phyloP scores from a whole-genome alignment of 92 coral and sea anemone genomes.

The Epizoanthus rinbou region DNA sequence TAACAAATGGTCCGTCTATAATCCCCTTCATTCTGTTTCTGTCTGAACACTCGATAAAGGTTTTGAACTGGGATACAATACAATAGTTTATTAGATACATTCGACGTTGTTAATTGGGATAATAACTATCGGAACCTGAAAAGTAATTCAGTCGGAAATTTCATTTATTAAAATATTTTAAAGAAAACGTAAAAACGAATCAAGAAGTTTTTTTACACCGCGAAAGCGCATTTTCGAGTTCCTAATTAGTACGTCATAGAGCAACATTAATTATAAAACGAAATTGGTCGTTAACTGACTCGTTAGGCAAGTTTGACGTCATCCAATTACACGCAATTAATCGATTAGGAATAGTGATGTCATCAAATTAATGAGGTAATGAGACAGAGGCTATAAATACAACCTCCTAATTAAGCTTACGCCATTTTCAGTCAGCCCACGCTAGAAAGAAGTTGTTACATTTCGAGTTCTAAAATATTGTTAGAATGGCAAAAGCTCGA shows the following conservation, averaged over 20 bases:
- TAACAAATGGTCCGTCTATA: background rate
- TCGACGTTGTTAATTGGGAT: too few relatives aligned
- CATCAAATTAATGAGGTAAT: conserved; percentile 39
- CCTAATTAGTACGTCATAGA: conserved; percentile 33
- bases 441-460: conserved; percentile 29
- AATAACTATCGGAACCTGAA: too few relatives aligned
- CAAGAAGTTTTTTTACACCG: background rate
- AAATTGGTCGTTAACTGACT: background rate
- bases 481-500: conserved; percentile 37
- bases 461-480: conserved; percentile 23
- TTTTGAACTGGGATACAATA: background rate
- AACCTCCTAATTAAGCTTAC: conserved; percentile 26
- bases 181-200: background rate
- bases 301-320: conserved; percentile 4
- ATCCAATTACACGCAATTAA: conserved; percentile 9
- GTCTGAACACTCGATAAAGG: background rate
- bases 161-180: too few relatives aligned
- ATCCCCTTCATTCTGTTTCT: background rate
- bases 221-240: background rate
- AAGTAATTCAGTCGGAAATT: too few relatives aligned
- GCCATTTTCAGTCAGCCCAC: conserved; percentile 38
- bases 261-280: background rate
- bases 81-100: background rate
- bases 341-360: conserved; percentile 35
- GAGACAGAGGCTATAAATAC: conserved; percentile 36